phyloP scores from a whole-genome alignment of 2,797 vertebrate genomes.

The Chaunax sp. region DNA sequence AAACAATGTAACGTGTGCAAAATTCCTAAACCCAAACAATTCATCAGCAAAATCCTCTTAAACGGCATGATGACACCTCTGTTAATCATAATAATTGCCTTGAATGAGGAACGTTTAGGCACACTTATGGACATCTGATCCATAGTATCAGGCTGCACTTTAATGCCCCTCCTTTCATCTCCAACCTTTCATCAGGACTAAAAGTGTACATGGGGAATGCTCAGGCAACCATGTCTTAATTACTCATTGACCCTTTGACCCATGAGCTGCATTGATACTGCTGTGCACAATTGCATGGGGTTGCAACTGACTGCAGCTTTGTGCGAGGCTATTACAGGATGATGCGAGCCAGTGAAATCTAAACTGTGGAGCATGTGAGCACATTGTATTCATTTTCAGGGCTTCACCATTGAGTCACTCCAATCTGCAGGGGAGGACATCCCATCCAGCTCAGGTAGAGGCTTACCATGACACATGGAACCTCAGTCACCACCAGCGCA shows the following conservation, averaged over 20 bases:
- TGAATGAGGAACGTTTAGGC: constrained; percentile 83
- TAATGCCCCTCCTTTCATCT: constrained; percentile 75
- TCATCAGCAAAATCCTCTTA: constrained; percentile 51
- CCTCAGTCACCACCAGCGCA: constrained; percentile 80
- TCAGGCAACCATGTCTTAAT: constrained; percentile 86
- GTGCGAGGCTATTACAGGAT: constrained; percentile 80
- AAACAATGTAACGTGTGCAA: constrained; percentile 20
- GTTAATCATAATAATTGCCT: constrained; percentile 83
- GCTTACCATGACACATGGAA: constrained; percentile 83
- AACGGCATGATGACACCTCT: constrained; percentile 61
- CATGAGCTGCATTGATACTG: constrained; percentile 72
- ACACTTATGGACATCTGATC: constrained; percentile 80
- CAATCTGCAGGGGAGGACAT: constrained; percentile 79
- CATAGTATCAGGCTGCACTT: constrained; percentile 69
- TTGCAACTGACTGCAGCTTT: constrained; percentile 76
- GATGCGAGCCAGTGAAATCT: constrained; percentile 84
- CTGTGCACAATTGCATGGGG: constrained; percentile 65
- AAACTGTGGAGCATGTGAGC: constrained; percentile 78
- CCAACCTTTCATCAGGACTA: constrained; percentile 74
- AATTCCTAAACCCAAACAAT: constrained; percentile 48
- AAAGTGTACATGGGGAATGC: constrained; percentile 84
- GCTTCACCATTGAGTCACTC: constrained; percentile 79
- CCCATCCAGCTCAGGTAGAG: constrained; percentile 75
- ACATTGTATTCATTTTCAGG: constrained; percentile 82
- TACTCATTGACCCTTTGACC: constrained; percentile 87